phyloP scores from a whole-genome alignment of 53 echinoderm and acorn worm species.

The Pentamera pediparva region DNA sequence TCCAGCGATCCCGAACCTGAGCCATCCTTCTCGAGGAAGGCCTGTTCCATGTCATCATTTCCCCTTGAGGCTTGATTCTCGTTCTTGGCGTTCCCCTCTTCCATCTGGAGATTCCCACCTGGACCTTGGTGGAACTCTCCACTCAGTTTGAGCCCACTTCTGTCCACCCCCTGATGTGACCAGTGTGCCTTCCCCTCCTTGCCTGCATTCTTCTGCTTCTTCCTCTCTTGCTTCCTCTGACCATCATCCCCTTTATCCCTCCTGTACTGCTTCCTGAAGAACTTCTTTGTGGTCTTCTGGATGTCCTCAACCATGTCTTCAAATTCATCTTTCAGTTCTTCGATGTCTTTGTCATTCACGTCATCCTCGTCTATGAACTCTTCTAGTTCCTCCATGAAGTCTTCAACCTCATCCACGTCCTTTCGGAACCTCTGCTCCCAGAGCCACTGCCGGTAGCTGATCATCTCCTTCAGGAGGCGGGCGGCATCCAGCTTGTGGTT shows the following conservation, averaged over 20 bases:
- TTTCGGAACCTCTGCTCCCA: slow-evolving; percentile 57
- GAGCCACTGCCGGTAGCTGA: slow-evolving; percentile 77
- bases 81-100: no score
- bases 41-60: no score
- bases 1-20: no score
- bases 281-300: slow-evolving; percentile 64
- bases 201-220: background rate
- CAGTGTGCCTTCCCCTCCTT: no score
- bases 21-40: no score
- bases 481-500: slow-evolving; percentile 73
- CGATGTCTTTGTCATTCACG: slow-evolving; percentile 62
- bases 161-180: no score
- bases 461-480: slow-evolving; percentile 73
- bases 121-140: no score
- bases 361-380: slow-evolving; percentile 83
- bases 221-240: background rate
- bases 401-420: slow-evolving; percentile 68
- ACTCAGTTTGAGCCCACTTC: no score
- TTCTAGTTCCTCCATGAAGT: slow-evolving; percentile 82
- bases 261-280: slow-evolving; percentile 31
- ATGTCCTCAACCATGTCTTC: slow-evolving; percentile 89
- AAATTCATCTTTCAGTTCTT: slow-evolving; percentile 90
- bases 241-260: background rate
- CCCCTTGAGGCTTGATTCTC: no score
- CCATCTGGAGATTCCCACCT: no score